Conservation (phyloP, 2,113 vertebrate genomes). For the Trogon melanurus region DNA sequence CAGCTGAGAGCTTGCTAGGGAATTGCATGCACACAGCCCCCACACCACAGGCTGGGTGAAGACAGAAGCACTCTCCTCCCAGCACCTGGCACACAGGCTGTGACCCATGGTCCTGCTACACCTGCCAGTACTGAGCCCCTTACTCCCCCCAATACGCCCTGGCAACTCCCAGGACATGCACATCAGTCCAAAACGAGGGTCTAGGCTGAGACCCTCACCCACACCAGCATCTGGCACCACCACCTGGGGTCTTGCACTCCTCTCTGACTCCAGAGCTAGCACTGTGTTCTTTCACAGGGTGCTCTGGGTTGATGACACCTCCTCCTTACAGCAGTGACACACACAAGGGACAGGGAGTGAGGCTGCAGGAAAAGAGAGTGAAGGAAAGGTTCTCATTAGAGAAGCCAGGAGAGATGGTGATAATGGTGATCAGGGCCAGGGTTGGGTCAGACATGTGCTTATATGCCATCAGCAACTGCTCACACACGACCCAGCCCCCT, state of each 20-base stretch:
- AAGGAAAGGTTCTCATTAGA: not conserved
- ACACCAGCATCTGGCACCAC: not conserved
- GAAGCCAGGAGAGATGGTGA: not conserved
- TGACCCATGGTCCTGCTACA: not conserved
- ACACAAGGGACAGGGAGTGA: not conserved
- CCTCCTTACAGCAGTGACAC: not conserved
- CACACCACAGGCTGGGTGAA: not conserved
- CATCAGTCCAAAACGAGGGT: rapidly evolving
- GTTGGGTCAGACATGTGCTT: not conserved
- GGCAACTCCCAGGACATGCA: no score
- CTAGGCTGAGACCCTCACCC: not conserved
- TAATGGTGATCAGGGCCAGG: not conserved
- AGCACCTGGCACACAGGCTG: not conserved
- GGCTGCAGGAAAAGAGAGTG: no score
- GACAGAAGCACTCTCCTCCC: not conserved
- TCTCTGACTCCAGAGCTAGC: no score
- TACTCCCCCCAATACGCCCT: rapidly evolving
- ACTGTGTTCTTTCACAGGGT: not conserved
- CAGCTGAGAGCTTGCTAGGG: not conserved
- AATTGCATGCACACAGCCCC: no score
- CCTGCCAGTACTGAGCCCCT: not conserved
- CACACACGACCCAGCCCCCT: not conserved
- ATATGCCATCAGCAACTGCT: not conserved
- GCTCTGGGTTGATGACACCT: not conserved
- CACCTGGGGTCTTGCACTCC: rapidly evolving